Conservation (phyloP, 2,113 vertebrate genomes). For the Cheirogaleus medius region DNA sequence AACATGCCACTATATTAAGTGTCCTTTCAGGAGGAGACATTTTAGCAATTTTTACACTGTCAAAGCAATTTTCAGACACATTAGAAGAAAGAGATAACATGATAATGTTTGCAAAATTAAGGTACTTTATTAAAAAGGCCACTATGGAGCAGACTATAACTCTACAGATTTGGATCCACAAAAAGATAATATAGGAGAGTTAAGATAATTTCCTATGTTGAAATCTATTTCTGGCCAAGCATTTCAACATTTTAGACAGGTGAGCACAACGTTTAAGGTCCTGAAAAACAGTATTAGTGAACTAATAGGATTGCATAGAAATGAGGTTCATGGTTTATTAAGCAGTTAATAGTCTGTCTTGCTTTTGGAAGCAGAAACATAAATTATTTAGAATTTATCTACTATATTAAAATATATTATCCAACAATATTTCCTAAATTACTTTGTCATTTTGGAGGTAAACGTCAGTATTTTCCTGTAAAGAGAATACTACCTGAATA, state of each 20-base stretch:
- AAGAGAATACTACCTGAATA: background rate
- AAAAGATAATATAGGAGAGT: background rate
- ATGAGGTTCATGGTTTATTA: background rate
- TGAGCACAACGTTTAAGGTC: background rate
- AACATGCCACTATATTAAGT: background rate
- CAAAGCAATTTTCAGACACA: background rate
- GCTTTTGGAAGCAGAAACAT: background rate
- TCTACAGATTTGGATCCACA: background rate
- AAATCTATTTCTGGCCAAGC: background rate
- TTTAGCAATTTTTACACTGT: background rate
- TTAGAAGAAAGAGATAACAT: slow-evolving; percentile 23
- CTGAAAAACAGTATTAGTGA: background rate
- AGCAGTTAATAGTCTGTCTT: background rate
- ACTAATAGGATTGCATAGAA: background rate
- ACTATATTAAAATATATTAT: background rate
- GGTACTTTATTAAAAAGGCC: slow-evolving; percentile 20
- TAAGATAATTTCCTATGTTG: background rate
- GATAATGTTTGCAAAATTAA: slow-evolving; percentile 26
- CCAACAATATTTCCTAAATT: background rate
- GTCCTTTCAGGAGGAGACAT: background rate
- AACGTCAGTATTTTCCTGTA: background rate
- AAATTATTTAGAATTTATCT: background rate
- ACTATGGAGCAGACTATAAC: background rate
- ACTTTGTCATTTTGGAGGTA: background rate
- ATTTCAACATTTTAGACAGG: background rate